Evolutionary conservation across 2,113 vertebrate genomes (phyloP), one percentile per base, ranked within the genome.

Genomic region (Sylvilagus bachmani): DNA sequence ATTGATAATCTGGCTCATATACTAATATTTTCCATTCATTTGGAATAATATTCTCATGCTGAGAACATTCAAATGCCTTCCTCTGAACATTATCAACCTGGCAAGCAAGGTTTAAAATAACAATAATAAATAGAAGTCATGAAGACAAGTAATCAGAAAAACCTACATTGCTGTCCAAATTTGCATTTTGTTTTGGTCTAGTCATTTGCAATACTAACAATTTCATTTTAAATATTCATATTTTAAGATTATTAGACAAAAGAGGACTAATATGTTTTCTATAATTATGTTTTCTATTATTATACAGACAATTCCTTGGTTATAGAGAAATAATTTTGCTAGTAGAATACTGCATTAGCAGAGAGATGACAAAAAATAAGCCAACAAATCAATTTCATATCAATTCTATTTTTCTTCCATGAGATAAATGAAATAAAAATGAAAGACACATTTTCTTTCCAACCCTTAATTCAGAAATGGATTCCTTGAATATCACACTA

Each of bases 181-280:
- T 55, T 95, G 16, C 11, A 78, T 78, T 81, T 77, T 88, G 16
- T 12, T 44, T 53, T 36, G 58, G 17, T 80, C 3, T 87, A 53
- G 4, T 75, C 13, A 67, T n/a, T 92, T 93, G 14, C 3, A 66
- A 62, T 24, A 24, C 0, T 75, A 87, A 61, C 4, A 71, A 84
- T 71, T 87, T 92, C 89, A 91, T 82, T 78, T 86, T 89, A 75
- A 1, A 17, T 88, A 0, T 84, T 93, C 9, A 53, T 79, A 85
- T 70, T 89, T 92, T 77, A 95, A 96, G 16, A 84, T 91, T 69
- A 86, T 86, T 74, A 91, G 38, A 80, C 38, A 77, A 88, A 53
- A 1, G 44, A 33, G 24, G 10, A 4, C 24, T 85, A 77, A 25
- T 49, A 44, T 44, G 44, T 44, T 44, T 44, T 44, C 6, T 44